A percentile compares a stretch with the other conserved stretches of the same genome.
Evolutionary conservation across 2,113 vertebrate species (phyloP).

Genomic region (Anhinga anhinga): DNA sequence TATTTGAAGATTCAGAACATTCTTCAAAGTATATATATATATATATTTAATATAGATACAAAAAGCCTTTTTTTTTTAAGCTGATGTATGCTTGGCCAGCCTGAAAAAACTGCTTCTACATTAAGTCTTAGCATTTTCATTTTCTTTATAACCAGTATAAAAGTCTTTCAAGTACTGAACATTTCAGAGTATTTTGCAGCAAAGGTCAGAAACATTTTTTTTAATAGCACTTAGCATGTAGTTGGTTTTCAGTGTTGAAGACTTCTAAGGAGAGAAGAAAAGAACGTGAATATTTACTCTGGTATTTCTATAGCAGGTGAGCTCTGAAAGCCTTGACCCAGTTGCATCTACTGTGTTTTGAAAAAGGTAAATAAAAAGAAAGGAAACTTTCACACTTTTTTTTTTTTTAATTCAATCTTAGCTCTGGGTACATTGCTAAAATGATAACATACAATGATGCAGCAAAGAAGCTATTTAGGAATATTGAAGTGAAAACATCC

Average conservation of each 20-base stretch:
- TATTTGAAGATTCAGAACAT: neutral
- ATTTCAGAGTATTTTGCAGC: neutral
- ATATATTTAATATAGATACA: neutral
- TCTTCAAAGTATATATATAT: neutral
- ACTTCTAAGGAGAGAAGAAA: neutral
- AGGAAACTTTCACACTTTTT: neutral
- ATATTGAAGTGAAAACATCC: neutral
- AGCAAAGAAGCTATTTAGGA: neutral
- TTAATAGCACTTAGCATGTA: neutral
- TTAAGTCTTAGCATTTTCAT: neutral
- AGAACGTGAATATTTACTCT: neutral
- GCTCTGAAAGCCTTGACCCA: neutral
- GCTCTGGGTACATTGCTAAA: neutral
- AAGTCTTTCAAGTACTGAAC: neutral
- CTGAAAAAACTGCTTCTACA: neutral
- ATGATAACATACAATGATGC: fast-evolving
- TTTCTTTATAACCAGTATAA: neutral
- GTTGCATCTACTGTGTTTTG: neutral
- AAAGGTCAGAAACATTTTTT: neutral
- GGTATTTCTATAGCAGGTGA: neutral
- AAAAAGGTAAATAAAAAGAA: neutral
- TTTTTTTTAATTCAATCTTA: neutral
- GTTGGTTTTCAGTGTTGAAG: neutral
- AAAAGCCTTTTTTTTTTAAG: neutral
- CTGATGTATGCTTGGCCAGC: fast-evolving